Conservation (phyloP, 2,888 invertebrate species). For the Lasioglossum vierecki region DNA sequence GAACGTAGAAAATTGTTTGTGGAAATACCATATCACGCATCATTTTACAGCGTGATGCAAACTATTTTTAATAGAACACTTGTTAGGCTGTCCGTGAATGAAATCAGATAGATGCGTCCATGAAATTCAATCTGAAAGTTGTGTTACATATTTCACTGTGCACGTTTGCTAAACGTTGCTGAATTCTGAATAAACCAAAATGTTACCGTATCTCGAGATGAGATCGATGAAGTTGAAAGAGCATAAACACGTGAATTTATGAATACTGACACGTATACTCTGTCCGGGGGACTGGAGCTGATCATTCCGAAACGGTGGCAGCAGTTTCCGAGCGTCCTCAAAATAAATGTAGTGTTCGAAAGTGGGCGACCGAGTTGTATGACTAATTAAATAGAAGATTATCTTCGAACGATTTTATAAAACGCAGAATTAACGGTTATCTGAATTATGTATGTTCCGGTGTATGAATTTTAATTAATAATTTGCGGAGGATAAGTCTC, state of each 20-base stretch:
- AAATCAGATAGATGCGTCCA: not conserved
- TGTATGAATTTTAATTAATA: not conserved
- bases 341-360: not conserved
- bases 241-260: not conserved
- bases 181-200: slow-evolving; percentile 9
- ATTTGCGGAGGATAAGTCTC: not conserved
- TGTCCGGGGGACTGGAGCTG: not conserved
- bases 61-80: not conserved
- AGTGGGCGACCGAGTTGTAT: not conserved
- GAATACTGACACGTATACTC: not conserved
- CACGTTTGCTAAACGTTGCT: not conserved
- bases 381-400: slow-evolving; percentile 4
- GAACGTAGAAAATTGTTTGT: not conserved
- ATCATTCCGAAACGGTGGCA: not conserved
- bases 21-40: not conserved
- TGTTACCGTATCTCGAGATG: not conserved
- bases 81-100: not conserved
- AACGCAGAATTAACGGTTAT: not conserved
- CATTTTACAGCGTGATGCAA: not conserved
- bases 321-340: not conserved
- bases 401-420: not conserved
- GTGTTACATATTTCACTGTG: not conserved
- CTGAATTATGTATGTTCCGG: not conserved
- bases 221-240: slow-evolving; percentile 4
- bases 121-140: not conserved